Evolutionary conservation across 2,113 vertebrate genomes (phyloP).

Genomic region (Ranitomeya imitator): DNA sequence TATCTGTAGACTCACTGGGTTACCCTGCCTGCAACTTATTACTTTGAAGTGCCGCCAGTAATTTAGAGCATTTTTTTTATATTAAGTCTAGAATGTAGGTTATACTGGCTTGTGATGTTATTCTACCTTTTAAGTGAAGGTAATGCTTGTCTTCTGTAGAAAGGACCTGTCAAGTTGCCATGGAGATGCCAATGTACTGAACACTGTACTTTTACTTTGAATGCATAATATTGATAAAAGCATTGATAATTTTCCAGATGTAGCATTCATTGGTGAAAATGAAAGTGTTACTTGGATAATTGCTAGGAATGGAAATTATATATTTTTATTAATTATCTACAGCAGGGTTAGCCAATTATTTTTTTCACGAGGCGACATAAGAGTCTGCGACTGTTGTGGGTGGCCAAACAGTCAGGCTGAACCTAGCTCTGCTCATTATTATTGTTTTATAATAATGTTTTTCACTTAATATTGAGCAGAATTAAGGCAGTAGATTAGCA

Average conservation of each 20-base stretch:
- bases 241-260: neutral
- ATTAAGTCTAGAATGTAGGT: conserved; percentile 49
- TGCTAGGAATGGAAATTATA: neutral
- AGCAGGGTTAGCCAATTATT: neutral
- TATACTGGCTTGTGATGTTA: conserved; percentile 42
- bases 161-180: conserved; percentile 41
- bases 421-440: too few species aligned
- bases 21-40: conserved; percentile 13
- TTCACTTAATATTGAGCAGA: too few species aligned
- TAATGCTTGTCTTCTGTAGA: conserved; percentile 14
- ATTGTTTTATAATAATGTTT: too few species aligned
- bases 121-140: conserved; percentile 31
- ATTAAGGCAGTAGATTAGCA: too few species aligned
- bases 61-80: conserved; percentile 42
- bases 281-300: neutral
- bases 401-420: too few species aligned
- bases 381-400: too few species aligned
- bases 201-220: conserved; percentile 23
- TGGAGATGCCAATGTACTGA: conserved; percentile 18
- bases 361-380: too few species aligned
- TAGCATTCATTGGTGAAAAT: neutral
- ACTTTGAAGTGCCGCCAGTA: conserved; percentile 34
- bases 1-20: conserved; percentile 8
- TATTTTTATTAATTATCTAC: neutral
- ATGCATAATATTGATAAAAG: conserved; percentile 29